Evolutionary conservation across 2,113 vertebrate species (phyloP).

Genomic region (Sceloporus tristichus): DNA sequence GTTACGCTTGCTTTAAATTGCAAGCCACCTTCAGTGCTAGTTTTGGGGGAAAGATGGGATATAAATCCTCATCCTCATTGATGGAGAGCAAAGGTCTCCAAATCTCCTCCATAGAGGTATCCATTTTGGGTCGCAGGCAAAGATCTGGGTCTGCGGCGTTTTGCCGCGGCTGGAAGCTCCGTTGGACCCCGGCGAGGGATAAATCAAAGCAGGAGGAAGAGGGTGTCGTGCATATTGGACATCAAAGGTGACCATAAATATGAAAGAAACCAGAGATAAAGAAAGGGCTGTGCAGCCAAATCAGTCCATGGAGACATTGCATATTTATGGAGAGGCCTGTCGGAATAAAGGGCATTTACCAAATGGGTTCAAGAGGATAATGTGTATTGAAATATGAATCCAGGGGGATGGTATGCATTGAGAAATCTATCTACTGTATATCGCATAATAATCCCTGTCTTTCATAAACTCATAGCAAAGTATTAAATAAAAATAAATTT

Average conservation of each 20-base stretch:
- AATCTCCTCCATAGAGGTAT: too few species aligned
- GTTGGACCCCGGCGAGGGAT: fast-evolving
- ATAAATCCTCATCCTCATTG: too few species aligned
- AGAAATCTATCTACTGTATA: conserved; percentile 73
- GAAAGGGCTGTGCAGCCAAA: conserved; percentile 55
- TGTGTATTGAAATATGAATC: conserved; percentile 71
- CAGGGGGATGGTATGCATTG: conserved; percentile 57
- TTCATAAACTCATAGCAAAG: conserved; percentile 76
- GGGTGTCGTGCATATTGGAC: not conserved
- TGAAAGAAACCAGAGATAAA: conserved; percentile 66
- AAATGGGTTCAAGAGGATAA: conserved; percentile 74
- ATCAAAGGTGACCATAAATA: conserved; percentile 54
- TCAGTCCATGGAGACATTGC: conserved; percentile 52
- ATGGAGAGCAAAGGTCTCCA: not conserved
- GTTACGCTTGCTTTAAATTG: too few species aligned
- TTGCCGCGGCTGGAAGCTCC: not conserved
- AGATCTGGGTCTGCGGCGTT: fast-evolving
- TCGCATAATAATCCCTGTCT: conserved; percentile 70
- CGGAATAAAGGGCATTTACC: conserved; percentile 68
- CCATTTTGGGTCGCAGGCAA: fast-evolving
- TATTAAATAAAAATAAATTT: conserved; percentile 81
- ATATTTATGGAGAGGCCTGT: conserved; percentile 63
- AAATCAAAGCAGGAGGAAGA: not conserved
- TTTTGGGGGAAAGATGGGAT: not conserved
- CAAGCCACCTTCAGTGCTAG: too few species aligned